Conservation (phyloP, 1,140 invertebrate genomes). For the Goniozus legneri region DNA sequence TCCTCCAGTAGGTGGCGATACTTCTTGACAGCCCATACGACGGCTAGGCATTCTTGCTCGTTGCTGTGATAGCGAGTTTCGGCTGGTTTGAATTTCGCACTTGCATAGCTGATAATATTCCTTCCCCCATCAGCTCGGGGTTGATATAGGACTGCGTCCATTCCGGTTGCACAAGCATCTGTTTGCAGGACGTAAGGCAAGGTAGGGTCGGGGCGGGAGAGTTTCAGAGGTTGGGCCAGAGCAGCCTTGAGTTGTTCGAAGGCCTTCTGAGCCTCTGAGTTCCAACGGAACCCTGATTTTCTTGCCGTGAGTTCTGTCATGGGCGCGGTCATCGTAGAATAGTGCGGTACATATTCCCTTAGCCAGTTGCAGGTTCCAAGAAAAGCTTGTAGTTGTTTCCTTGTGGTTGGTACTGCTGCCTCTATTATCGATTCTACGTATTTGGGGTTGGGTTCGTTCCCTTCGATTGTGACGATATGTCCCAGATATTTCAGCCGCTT, state of each 20-base stretch:
- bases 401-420: background rate
- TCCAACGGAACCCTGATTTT: slow-evolving; percentile 7
- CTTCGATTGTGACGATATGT: slow-evolving; percentile 2
- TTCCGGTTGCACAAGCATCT: slow-evolving; percentile 13
- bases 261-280: background rate
- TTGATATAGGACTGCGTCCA: slow-evolving; percentile 23
- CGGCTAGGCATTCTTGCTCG: no score
- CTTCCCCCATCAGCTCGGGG: background rate
- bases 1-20: slow-evolving; percentile 28
- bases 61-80: slow-evolving; percentile 21
- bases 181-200: slow-evolving; percentile 15
- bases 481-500: slow-evolving; percentile 10
- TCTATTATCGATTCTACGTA: slow-evolving; percentile 5
- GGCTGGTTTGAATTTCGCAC: slow-evolving; percentile 9
- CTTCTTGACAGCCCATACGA: slow-evolving; percentile 27
- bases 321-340: background rate
- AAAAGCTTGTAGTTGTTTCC: slow-evolving; percentile 10
- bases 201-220: slow-evolving; percentile 8
- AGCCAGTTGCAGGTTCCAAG: slow-evolving; percentile 16
- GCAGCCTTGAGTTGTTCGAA: slow-evolving; percentile 1
- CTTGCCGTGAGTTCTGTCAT: slow-evolving; percentile 8
- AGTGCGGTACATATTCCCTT: slow-evolving; percentile 17
- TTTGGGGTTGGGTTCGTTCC: slow-evolving; percentile 4
- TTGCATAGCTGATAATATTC: slow-evolving; percentile 13
- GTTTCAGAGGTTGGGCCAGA: slow-evolving; percentile 1